Evolutionary conservation across 2,797 vertebrate species (phyloP).

Genomic region (Tragopan temminckii): DNA sequence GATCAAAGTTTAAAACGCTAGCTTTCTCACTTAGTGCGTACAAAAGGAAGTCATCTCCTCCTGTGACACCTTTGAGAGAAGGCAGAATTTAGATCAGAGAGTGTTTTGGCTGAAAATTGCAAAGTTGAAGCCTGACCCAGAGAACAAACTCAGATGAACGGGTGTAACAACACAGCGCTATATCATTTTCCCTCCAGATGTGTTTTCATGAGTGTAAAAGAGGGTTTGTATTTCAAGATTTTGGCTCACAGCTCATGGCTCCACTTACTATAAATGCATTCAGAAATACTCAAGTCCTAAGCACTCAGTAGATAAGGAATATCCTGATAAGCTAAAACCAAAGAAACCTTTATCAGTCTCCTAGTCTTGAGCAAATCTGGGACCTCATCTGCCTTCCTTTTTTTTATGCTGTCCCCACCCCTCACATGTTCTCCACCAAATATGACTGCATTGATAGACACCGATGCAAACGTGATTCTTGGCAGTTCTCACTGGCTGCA

Average conservation of each 20-base stretch:
- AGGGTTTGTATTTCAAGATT: neutral
- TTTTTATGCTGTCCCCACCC: accelerated
- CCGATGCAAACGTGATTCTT: neutral
- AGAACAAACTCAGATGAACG: neutral
- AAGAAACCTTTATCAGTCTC: neutral
- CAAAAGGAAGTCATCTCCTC: neutral
- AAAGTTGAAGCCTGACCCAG: neutral
- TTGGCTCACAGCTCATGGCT: neutral
- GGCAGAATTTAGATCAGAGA: neutral
- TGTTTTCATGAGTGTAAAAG: neutral
- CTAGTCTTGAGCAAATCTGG: neutral
- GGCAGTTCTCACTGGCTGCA: neutral
- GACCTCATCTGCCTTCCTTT: neutral
- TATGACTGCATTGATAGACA: neutral
- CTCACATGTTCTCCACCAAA: neutral
- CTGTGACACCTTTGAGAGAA: neutral
- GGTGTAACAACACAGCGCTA: neutral
- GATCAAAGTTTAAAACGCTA: neutral
- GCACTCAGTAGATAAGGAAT: neutral
- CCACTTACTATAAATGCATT: accelerated
- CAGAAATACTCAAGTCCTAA: neutral
- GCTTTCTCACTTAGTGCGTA: neutral
- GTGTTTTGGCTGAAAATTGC: neutral
- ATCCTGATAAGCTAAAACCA: neutral
- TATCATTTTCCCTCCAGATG: neutral